Evolutionary conservation across 2,113 vertebrate species (phyloP).

Genomic region (Myiopsitta monachus): DNA sequence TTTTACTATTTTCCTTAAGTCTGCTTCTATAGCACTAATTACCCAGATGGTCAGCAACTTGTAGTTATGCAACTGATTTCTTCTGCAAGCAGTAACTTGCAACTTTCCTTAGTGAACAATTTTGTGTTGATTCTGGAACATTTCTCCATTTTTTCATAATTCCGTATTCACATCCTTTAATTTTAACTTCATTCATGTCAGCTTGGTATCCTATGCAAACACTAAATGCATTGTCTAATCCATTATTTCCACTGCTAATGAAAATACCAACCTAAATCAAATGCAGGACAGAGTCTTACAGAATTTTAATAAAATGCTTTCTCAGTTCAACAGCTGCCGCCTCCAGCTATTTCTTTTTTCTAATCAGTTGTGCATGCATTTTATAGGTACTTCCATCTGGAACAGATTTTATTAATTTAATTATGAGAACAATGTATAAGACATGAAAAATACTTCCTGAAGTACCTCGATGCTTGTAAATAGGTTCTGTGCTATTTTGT

Average conservation of each 20-base stretch:
- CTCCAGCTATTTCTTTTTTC: conserved; percentile 16
- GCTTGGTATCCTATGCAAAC: neutral
- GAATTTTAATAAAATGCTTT: conserved; percentile 13
- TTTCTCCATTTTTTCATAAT: neutral
- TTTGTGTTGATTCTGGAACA: neutral
- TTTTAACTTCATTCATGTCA: neutral
- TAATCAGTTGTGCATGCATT: neutral
- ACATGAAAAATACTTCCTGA: neutral
- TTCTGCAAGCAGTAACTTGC: neutral
- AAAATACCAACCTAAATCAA: conserved; percentile 25
- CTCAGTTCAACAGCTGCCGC: neutral
- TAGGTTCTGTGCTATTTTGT: neutral
- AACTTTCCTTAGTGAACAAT: neutral
- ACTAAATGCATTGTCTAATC: neutral
- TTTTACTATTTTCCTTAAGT: neutral
- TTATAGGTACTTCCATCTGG: conserved; percentile 9
- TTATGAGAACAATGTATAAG: neutral
- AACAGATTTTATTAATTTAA: neutral
- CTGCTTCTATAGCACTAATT: neutral
- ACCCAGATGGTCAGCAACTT: neutral
- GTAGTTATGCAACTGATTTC: neutral
- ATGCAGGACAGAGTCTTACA: neutral
- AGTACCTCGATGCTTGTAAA: neutral
- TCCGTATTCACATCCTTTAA: neutral
- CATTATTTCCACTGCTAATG: neutral